A percentile compares a stretch with the other conserved stretches of the same genome.
Conservation (phyloP, 2,888 invertebrate species). For the Malthinus flaveolus region DNA sequence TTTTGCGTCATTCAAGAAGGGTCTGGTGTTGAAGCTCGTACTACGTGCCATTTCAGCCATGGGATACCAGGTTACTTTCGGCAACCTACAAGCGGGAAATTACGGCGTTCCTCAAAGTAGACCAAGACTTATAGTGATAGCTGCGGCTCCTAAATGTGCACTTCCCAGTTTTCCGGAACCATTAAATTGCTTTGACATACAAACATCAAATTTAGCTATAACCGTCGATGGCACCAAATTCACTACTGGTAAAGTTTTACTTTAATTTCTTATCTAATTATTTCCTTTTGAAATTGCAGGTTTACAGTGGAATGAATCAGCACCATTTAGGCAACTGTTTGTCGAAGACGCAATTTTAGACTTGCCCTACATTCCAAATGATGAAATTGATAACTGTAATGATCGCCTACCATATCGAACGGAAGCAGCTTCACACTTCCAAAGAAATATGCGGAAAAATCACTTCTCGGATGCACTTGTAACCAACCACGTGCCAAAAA, state of each 20-base stretch:
- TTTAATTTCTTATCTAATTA: slow-evolving; percentile 42
- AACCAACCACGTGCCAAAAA: slow-evolving; percentile 81
- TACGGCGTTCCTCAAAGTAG: slow-evolving; percentile 85
- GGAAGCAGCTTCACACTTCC: slow-evolving; percentile 75
- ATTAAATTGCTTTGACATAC: slow-evolving; percentile 55
- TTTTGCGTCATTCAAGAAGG: slow-evolving; percentile 79
- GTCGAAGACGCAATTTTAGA: slow-evolving; percentile 81
- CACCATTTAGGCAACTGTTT: slow-evolving; percentile 76
- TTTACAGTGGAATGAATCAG: slow-evolving; percentile 67
- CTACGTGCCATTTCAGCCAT: slow-evolving; percentile 76
- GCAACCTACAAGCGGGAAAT: slow-evolving; percentile 82
- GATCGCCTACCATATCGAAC: slow-evolving; percentile 77
- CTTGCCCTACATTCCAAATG: slow-evolving; percentile 74
- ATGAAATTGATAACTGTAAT: slow-evolving; percentile 57
- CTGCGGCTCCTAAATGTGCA: slow-evolving; percentile 77
- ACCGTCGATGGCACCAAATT: slow-evolving; percentile 60
- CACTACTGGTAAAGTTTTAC: slow-evolving; percentile 42
- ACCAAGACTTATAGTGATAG: slow-evolving; percentile 72
- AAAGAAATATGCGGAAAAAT: slow-evolving; percentile 65
- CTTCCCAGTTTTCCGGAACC: slow-evolving; percentile 80
- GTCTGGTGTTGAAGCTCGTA: slow-evolving; percentile 79
- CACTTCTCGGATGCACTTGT: slow-evolving; percentile 31
- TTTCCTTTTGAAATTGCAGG: slow-evolving; percentile 38
- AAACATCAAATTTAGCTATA: slow-evolving; percentile 60
- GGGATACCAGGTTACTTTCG: slow-evolving; percentile 88